phyloP scores from a whole-genome alignment of 2,113 vertebrate species.

The Leptobrachium leishanense region DNA sequence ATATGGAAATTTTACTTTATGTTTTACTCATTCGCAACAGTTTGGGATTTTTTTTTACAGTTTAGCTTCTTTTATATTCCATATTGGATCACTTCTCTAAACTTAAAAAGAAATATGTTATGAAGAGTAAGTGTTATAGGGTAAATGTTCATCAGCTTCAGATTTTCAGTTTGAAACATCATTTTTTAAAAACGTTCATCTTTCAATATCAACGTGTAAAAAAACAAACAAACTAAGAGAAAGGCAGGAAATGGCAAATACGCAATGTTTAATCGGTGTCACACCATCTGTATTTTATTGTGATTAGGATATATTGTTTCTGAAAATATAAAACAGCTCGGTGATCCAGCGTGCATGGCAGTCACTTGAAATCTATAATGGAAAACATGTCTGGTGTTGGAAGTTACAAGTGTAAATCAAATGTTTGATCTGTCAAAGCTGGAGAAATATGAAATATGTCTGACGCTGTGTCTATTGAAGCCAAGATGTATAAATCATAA shows the following conservation, averaged over 20 bases:
- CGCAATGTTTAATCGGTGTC: conserved; percentile 61
- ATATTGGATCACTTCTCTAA: too few relatives aligned
- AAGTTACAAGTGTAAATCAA: conserved; percentile 71
- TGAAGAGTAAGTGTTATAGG: too few relatives aligned
- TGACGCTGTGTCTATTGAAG: conserved; percentile 64
- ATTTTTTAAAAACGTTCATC: too few relatives aligned
- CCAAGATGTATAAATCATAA: conserved; percentile 72
- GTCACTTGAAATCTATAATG: conserved; percentile 67
- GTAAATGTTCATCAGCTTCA: too few relatives aligned
- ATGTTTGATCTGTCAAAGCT: conserved; percentile 70
- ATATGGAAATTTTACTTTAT: too few relatives aligned
- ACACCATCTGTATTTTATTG: conserved; percentile 73
- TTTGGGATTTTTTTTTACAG: too few relatives aligned
- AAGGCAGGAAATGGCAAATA: conserved; percentile 60
- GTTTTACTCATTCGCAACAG: too few relatives aligned
- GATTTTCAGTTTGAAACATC: too few relatives aligned
- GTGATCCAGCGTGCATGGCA: conserved; percentile 64
- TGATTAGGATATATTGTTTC: conserved; percentile 70
- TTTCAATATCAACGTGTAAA: conserved; percentile 52
- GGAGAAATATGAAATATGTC: conserved; percentile 68
- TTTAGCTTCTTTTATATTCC: too few relatives aligned
- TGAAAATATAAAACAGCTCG: conserved; percentile 68
- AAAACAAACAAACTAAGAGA: conserved; percentile 51
- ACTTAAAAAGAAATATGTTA: too few relatives aligned
- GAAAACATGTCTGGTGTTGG: conserved; percentile 68